phyloP scores from a whole-genome alignment of 2,888 invertebrate species.

The Serripes groenlandicus region DNA sequence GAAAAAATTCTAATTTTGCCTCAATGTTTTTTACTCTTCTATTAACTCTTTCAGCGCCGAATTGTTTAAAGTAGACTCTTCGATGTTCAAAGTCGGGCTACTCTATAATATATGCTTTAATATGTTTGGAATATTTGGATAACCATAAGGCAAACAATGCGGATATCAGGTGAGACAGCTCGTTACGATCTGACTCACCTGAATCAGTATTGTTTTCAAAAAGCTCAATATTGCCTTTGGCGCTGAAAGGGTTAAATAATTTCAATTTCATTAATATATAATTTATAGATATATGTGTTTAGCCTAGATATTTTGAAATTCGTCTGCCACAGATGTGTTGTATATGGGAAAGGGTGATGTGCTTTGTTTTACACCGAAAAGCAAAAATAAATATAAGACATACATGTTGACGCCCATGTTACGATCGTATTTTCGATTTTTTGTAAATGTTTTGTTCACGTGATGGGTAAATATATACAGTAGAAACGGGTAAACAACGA shows the following conservation, averaged over 20 bases:
- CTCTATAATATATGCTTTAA: no score
- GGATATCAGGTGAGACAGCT: background rate
- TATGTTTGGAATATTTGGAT: no score
- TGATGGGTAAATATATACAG: conserved; percentile 15
- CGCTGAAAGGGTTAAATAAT: background rate
- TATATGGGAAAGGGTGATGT: no score
- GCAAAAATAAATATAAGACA: background rate
- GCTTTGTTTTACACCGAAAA: background rate
- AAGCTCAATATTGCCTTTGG: background rate
- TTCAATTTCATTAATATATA: background rate
- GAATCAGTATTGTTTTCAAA: background rate
- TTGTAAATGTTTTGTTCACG: conserved; percentile 18
- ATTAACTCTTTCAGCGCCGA: no score
- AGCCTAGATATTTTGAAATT: background rate
- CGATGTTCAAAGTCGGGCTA: no score
- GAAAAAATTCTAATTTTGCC: background rate
- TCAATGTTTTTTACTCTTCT: background rate
- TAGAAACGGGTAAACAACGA: conserved; percentile 14
- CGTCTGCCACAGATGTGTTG: no score
- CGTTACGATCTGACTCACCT: background rate
- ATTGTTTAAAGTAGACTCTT: no score
- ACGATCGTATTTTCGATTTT: background rate
- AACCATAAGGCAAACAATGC: no score
- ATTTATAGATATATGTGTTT: background rate
- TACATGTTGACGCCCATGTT: conserved; percentile 3